Conservation (phyloP, 2,797 vertebrate species). For the Chaetophractus vellerosus region DNA sequence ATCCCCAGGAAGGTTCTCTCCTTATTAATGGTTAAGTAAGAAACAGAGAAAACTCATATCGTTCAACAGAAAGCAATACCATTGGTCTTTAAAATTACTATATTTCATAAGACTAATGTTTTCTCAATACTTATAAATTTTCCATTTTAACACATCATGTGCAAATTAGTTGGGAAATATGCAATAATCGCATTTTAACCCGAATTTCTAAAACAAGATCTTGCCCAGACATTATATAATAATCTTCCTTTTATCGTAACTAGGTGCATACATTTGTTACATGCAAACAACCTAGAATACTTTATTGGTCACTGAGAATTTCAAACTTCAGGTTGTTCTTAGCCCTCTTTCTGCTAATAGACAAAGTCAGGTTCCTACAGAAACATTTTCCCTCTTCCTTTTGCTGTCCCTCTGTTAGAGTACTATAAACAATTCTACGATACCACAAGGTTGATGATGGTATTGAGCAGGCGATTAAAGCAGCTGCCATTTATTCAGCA, state of each 20-base stretch:
- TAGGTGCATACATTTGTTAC: background rate
- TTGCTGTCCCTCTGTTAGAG: background rate
- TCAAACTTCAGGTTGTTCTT: background rate
- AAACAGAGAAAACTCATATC: constrained; percentile 16
- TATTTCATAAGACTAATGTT: background rate
- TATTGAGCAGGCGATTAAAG: background rate
- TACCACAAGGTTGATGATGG: background rate
- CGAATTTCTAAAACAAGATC: constrained; percentile 74
- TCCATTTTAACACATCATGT: constrained; percentile 52
- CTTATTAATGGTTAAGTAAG: constrained; percentile 18
- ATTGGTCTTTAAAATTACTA: background rate
- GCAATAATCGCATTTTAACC: constrained; percentile 35
- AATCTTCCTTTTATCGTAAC: background rate
- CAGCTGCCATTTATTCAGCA: background rate
- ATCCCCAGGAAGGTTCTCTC: constrained; percentile 68
- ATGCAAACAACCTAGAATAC: background rate
- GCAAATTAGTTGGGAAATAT: constrained; percentile 22
- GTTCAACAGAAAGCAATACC: constrained; percentile 27
- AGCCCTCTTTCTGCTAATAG: constrained; percentile 9
- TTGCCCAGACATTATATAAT: constrained; percentile 36
- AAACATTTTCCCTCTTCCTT: background rate
- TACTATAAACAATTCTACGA: background rate
- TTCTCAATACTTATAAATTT: constrained; percentile 10
- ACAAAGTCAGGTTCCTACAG: background rate
- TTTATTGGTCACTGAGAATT: background rate